Percentiles rank a stretch among this genome's conserved stretches.
These are phyloP conservation scores for Virgularia gustaviana DNA, from an alignment of 92 coral and sea anemone genomes.

Conservation along the genomic window DNA sequence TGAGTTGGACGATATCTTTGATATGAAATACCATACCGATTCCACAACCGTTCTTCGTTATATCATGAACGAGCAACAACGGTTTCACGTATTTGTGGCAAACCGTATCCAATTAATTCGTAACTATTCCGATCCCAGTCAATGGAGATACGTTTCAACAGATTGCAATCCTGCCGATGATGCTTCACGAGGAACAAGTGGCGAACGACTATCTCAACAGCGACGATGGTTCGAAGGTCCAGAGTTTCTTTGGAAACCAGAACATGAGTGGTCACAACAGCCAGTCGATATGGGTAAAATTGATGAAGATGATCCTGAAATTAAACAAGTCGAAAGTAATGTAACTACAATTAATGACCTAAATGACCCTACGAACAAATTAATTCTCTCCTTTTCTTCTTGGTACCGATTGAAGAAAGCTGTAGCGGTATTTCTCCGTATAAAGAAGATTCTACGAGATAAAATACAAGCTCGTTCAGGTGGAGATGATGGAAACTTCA, in stretches of 20 bases:
- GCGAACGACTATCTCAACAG: neutral
- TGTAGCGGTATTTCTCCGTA: slow-evolving; percentile 53
- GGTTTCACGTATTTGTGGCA: slow-evolving; percentile 42
- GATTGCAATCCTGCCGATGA: slow-evolving; percentile 26
- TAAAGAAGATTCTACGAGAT: slow-evolving; percentile 31
- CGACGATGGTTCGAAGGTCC: slow-evolving; percentile 39
- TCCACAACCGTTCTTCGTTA: slow-evolving; percentile 39
- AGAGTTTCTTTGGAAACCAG: slow-evolving; percentile 27
- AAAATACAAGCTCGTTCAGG: slow-evolving; percentile 31
- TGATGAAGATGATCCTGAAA: slow-evolving; percentile 22
- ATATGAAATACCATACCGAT: slow-evolving; percentile 18
- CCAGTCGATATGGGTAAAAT: slow-evolving; percentile 11
- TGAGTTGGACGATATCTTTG: slow-evolving; percentile 5
- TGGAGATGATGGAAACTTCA: slow-evolving; percentile 2
- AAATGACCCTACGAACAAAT: slow-evolving; percentile 22
- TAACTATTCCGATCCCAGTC: slow-evolving; percentile 16
- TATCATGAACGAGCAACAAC: slow-evolving; percentile 30
- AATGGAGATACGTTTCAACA: slow-evolving; percentile 30
- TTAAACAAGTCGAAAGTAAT: slow-evolving; percentile 11
- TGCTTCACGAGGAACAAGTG: slow-evolving; percentile 38
- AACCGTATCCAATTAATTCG: slow-evolving; percentile 35
- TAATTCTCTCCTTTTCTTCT: slow-evolving; percentile 52
- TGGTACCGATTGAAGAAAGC: slow-evolving; percentile 62
- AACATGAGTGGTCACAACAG: slow-evolving; percentile 12
- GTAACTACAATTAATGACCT: slow-evolving; percentile 5